Evolutionary conservation across 2,888 invertebrate species (phyloP), one percentile per base, ranked within the genome.

Genomic region (Muschampia plurimacula): DNA sequence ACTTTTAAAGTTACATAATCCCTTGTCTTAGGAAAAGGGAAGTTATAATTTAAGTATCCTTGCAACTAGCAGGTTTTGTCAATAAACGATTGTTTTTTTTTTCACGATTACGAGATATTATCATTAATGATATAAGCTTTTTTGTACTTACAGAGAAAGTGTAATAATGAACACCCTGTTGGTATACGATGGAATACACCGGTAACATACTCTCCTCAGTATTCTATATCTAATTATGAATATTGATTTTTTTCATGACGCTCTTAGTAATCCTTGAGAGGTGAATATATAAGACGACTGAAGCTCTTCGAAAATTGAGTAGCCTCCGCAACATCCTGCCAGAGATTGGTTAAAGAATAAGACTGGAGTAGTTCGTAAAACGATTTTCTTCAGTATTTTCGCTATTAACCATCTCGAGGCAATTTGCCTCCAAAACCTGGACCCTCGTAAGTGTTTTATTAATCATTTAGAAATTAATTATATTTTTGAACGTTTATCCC

Each of bases 321-420:
- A 92, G 90, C 89, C 90, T 92, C 92, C 91, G 84, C 87, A 86
- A 83, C 88, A 84, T 79, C 89, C 87, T 82, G 83, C 88, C 86
- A 84, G 92, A 85, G 93, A 87, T 88, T 82, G 93, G 93, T 92
- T 91, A 88, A 83, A 84, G 77, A 81, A 87, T 82, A 92, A 93
- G 91, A 90, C 95, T 94, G 95, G 89, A 95, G 95, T 95, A 95
- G 95, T 94, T 95, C 95, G 93, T 89, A 79, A 77, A 83, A 81
- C 93, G 95, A 93, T 95, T 95, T 95, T 94, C 95, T 94, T 94
- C 95, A 94, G 94, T 93, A 90, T 87, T 92, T 91, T 91, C 89
- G 81, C 86, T 87, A 86, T 81, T 88, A 91, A 90, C 92, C 92
- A 86, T 89, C 91, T 91, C 92, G 84, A 80, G 86, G 85, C 84